Evolutionary conservation across 2,888 invertebrate genomes (phyloP).

Genomic region (Sinotaia quadrata): DNA sequence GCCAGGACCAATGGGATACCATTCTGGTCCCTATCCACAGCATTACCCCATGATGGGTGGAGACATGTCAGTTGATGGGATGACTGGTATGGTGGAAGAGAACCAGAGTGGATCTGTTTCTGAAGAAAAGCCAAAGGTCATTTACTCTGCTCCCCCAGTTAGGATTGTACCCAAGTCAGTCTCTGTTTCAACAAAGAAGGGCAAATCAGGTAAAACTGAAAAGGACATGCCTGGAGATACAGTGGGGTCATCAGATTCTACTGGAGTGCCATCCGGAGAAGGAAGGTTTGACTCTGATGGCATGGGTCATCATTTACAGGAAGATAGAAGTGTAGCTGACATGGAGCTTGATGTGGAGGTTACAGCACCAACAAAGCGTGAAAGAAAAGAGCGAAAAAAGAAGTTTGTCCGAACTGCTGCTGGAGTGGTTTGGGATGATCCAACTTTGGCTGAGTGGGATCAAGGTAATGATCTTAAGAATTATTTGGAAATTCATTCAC

Average conservation of each 20-base stretch:
- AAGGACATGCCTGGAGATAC: not conserved
- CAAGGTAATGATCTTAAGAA: too few relatives aligned
- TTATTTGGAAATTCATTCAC: too few relatives aligned
- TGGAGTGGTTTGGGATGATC: constrained; percentile 96
- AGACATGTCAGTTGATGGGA: constrained; percentile 41
- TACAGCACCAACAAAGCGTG: constrained; percentile 49
- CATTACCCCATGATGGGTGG: constrained; percentile 29
- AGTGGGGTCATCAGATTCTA: not conserved
- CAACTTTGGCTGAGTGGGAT: constrained; percentile 94
- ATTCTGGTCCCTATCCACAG: not conserved
- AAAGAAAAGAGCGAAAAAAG: constrained; percentile 74
- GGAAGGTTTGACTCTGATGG: constrained; percentile 20
- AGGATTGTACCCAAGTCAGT: constrained; percentile 45
- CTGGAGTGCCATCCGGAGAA: constrained; percentile 13
- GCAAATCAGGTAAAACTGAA: too few relatives aligned
- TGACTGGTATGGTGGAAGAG: constrained; percentile 1
- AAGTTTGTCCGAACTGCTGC: constrained; percentile 93
- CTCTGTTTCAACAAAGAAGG: too few relatives aligned
- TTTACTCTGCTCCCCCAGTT: constrained; percentile 66
- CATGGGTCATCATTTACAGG: not conserved
- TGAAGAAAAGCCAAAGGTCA: constrained; percentile 57
- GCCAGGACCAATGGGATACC: not conserved
- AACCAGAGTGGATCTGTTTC: constrained; percentile 19
- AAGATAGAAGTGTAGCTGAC: constrained; percentile 26
- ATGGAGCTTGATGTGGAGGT: constrained; percentile 35